phyloP scores from a whole-genome alignment of 2,797 vertebrate species.

The Enoplosus armatus region DNA sequence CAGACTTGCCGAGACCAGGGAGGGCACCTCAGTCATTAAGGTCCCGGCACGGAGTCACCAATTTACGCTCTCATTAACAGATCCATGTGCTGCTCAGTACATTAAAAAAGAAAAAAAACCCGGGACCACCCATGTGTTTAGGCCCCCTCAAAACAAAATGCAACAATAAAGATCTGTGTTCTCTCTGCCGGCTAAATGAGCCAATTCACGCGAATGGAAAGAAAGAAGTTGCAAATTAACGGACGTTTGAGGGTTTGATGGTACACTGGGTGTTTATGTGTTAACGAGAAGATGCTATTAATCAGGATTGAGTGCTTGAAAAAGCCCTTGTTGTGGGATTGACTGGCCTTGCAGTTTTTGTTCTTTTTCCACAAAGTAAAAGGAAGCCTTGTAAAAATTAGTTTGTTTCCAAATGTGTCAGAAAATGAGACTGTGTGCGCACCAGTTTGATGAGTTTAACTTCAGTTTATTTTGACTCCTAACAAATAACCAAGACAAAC shows the following conservation, averaged over 20 bases:
- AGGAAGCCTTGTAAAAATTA: conserved; percentile 27
- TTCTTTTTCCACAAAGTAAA: conserved; percentile 41
- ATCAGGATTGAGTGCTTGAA: conserved; percentile 47
- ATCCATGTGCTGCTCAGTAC: conserved; percentile 62
- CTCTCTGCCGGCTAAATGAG: conserved; percentile 58
- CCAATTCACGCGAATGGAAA: conserved; percentile 47
- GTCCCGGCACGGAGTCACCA: conserved; percentile 63
- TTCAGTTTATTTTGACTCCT: not conserved
- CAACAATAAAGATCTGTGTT: conserved; percentile 68
- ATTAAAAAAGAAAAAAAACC: conserved; percentile 32
- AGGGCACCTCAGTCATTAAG: conserved; percentile 65
- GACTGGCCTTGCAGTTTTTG: conserved; percentile 28
- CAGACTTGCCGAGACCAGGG: conserved; percentile 47
- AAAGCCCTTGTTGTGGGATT: conserved; percentile 52
- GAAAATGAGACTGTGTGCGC: not conserved
- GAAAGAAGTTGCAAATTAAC: conserved; percentile 62
- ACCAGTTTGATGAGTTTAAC: conserved; percentile 5
- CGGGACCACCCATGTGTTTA: conserved; percentile 76
- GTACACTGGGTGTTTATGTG: conserved; percentile 58
- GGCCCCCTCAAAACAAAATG: conserved; percentile 60
- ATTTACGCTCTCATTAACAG: conserved; percentile 74
- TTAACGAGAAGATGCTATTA: conserved; percentile 68
- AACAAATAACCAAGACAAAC: conserved; percentile 1
- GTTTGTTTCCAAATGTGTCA: conserved; percentile 21
- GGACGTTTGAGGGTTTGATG: conserved; percentile 48